Evolutionary conservation across 2,888 invertebrate genomes (phyloP).

Genomic region (Eupithecia insigniata): DNA sequence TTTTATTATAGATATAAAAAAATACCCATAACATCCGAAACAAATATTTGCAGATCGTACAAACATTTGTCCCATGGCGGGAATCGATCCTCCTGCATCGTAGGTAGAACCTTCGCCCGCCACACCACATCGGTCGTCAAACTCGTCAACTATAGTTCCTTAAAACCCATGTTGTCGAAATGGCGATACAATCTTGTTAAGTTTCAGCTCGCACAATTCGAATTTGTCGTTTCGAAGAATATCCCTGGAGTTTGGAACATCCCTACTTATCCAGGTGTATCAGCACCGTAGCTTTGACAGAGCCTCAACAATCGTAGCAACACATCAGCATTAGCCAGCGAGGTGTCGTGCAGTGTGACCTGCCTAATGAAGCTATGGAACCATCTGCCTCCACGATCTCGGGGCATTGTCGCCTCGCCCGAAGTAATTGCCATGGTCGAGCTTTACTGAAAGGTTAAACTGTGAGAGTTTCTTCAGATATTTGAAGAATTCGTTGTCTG

Average conservation of each 20-base stretch:
- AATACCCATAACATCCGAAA: too few species aligned
- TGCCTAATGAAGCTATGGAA: constrained; percentile 68
- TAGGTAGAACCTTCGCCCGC: too few species aligned
- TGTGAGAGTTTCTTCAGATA: neutral
- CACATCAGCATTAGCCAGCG: constrained; percentile 75
- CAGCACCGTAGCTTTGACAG: constrained; percentile 36
- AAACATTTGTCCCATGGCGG: too few species aligned
- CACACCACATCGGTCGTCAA: too few species aligned
- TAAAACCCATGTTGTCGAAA: neutral
- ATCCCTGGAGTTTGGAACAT: neutral
- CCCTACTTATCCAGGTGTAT: constrained; percentile 7
- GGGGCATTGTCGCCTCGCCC: constrained; percentile 41
- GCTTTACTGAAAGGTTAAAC: constrained; percentile 10
- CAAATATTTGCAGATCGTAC: too few species aligned
- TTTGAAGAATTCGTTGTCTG: neutral
- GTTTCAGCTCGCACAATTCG: neutral
- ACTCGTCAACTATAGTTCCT: neutral
- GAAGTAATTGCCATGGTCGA: constrained; percentile 39
- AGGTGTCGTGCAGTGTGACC: constrained; percentile 67
- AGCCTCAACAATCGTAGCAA: constrained; percentile 59
- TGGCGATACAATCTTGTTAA: neutral
- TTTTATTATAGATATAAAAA: too few species aligned
- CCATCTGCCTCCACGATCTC: constrained; percentile 44
- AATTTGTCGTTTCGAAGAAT: neutral
- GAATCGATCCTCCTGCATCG: too few species aligned